Percentiles rank a stretch among this genome's conserved stretches.
Evolutionary conservation across 35 echinoderm and acorn worm species (phyloP).

Genomic region (Apostichopus japonicus): DNA sequence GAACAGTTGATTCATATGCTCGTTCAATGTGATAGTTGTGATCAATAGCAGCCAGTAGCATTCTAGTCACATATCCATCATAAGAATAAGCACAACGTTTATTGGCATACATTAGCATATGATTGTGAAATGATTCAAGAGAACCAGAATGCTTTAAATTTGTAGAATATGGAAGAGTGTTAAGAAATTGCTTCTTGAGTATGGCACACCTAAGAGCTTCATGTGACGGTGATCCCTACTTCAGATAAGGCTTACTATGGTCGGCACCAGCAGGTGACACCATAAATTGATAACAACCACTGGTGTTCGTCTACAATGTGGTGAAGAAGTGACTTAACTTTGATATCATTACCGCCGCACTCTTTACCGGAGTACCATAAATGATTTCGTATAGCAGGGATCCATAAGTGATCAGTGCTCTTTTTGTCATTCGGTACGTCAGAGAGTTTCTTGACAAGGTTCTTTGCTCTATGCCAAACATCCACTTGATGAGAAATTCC

Average conservation of each 20-base stretch:
- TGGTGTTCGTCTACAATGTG: too few relatives aligned
- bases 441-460: too few relatives aligned
- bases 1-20: constrained; percentile 16
- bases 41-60: constrained; percentile 49
- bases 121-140: constrained; percentile 61
- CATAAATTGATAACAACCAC: constrained; percentile 47
- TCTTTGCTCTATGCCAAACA: too few relatives aligned
- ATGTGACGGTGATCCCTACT: constrained; percentile 8
- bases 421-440: too few relatives aligned
- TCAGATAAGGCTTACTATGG: constrained; percentile 5
- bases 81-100: too few relatives aligned
- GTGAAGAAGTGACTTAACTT: too few relatives aligned
- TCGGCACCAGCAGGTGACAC: neutral
- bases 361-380: too few relatives aligned
- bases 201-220: constrained; percentile 3
- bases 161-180: constrained; percentile 41
- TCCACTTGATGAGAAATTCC: too few relatives aligned
- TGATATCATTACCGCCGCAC: too few relatives aligned
- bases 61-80: constrained; percentile 31
- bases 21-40: constrained; percentile 54
- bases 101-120: too few relatives aligned
- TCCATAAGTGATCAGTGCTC: too few relatives aligned
- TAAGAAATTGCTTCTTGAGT: constrained; percentile 22
- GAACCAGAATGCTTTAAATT: constrained; percentile 59
- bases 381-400: too few relatives aligned